Conservation (phyloP, 2,888 invertebrate species). For the Rapana venosa region DNA sequence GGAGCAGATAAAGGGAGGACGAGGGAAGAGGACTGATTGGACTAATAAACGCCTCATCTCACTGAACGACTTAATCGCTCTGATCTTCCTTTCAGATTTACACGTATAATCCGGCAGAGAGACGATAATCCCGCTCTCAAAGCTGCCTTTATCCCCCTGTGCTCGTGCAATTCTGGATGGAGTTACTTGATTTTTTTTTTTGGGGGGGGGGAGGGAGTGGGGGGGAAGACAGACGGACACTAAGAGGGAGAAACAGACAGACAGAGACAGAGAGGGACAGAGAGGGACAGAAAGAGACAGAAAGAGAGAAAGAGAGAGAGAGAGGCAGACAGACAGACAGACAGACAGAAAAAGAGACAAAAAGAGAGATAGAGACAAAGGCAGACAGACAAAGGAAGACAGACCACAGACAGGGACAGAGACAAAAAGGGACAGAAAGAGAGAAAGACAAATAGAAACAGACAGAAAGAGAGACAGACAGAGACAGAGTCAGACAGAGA, state of each 20-base stretch:
- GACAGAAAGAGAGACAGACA: too few species aligned
- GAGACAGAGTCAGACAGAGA: too few species aligned
- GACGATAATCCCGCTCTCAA: too few species aligned
- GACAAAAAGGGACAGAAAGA: too few species aligned
- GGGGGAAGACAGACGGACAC: not conserved
- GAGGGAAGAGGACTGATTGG: not conserved
- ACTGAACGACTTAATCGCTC: too few species aligned
- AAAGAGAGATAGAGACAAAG: not conserved
- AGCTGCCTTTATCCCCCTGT: too few species aligned
- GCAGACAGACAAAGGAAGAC: not conserved
- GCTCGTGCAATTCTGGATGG: not conserved
- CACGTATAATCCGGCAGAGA: too few species aligned
- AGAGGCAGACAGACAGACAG: not conserved
- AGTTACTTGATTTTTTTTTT: not conserved
- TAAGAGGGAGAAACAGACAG: not conserved
- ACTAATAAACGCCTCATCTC: too few species aligned
- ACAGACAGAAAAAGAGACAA: not conserved
- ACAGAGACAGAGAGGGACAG: not conserved
- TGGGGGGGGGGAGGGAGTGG: not conserved
- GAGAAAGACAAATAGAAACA: too few species aligned
- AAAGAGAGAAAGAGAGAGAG: not conserved
- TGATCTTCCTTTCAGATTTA: too few species aligned
- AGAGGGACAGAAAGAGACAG: conserved; percentile 11
- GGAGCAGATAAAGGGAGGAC: not conserved
- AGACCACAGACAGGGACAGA: too few species aligned